Conservation (phyloP, 37 sponge, comb jelly and placozoan genomes). For the Aplysina aerophoba region DNA sequence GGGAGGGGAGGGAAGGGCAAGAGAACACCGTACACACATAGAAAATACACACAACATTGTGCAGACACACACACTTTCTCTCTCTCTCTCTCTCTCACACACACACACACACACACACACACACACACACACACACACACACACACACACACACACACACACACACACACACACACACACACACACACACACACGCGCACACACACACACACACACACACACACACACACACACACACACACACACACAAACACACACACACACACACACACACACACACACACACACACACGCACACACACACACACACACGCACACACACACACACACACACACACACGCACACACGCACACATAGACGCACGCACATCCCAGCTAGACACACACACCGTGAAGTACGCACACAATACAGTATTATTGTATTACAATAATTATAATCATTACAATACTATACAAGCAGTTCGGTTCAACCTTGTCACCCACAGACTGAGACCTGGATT, state of each 20-base stretch:
- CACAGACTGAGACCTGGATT: too few species aligned
- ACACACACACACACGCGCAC: conserved; percentile 26
- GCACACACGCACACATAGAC: too few species aligned
- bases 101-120: background rate
- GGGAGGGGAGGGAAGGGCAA: background rate
- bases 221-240: conserved; percentile 32
- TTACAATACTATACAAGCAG: too few species aligned
- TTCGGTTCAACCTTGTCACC: too few species aligned
- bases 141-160: conserved; percentile 21
- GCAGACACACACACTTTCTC: too few species aligned
- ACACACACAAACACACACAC: conserved; percentile 34
- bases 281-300: conserved; percentile 37
- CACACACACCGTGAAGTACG: too few species aligned
- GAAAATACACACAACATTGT: too few species aligned
- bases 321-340: conserved; percentile 35
- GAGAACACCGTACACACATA: background rate
- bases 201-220: conserved; percentile 26
- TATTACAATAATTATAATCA: too few species aligned
- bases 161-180: background rate
- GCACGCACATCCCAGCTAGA: too few species aligned
- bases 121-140: conserved; percentile 14
- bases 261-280: conserved; percentile 42
- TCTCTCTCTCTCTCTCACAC: too few species aligned
- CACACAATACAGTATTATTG: too few species aligned
- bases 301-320: conserved; percentile 43